Evolutionary conservation across 2,888 invertebrate species (phyloP).

Genomic region (Desoria tigrina): DNA sequence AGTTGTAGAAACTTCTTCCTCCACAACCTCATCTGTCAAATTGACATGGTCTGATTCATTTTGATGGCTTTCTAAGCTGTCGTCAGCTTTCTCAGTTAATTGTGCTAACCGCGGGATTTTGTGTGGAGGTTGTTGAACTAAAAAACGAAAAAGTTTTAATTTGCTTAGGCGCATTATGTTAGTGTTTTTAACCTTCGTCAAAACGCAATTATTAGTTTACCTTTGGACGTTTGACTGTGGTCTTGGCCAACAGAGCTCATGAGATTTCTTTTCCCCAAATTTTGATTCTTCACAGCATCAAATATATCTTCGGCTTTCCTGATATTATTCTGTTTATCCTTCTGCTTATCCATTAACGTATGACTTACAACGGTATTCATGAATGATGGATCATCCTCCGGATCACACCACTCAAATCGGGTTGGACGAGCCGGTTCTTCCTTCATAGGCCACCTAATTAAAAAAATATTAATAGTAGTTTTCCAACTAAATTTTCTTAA

Average conservation of each 20-base stretch:
- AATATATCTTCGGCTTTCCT: constrained; percentile 51
- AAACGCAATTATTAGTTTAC: too few relatives aligned
- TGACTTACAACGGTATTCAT: constrained; percentile 62
- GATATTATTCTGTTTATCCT: constrained; percentile 26
- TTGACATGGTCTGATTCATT: constrained; percentile 32
- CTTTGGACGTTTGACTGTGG: neutral
- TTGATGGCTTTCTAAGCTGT: neutral
- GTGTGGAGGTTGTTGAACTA: constrained; percentile 23
- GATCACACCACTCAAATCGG: constrained; percentile 71
- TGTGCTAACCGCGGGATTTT: constrained; percentile 27
- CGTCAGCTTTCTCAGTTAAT: neutral
- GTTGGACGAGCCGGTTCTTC: constrained; percentile 64
- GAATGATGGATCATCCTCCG: constrained; percentile 70
- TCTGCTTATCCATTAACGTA: constrained; percentile 58
- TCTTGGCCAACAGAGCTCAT: neutral
- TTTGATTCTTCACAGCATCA: constrained; percentile 47
- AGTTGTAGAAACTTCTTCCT: constrained; percentile 42
- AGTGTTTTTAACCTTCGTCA: neutral
- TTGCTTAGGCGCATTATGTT: neutral
- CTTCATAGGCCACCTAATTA: constrained; percentile 27
- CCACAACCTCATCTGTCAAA: constrained; percentile 41
- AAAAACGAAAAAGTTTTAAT: constrained; percentile 16
- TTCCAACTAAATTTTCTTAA: neutral
- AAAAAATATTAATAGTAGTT: neutral
- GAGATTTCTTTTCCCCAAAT: constrained; percentile 18